These are phyloP conservation scores for Coenobita brevimanus DNA, from an alignment of 1,140 invertebrate genomes.

Conservation along the genomic window DNA sequence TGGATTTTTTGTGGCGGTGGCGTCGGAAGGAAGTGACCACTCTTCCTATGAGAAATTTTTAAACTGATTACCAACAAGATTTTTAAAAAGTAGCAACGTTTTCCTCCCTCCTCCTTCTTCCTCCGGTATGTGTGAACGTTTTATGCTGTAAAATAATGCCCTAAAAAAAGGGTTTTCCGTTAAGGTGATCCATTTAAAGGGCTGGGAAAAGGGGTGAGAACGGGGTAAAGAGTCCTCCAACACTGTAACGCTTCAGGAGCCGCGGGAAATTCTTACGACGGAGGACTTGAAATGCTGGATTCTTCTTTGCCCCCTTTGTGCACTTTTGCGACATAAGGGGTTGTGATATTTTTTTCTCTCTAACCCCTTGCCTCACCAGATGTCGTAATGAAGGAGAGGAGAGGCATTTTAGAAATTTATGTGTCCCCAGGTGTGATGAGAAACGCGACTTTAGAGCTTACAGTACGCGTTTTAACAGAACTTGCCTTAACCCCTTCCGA, in stretches of 20 bases:
- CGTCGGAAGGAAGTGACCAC: constrained; percentile 57
- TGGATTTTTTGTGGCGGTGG: constrained; percentile 18
- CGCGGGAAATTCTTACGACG: constrained; percentile 21
- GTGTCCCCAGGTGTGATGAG: background rate
- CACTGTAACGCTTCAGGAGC: constrained; percentile 27
- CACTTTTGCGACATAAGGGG: constrained; percentile 47
- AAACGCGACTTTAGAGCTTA: background rate
- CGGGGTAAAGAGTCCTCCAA: constrained; percentile 28
- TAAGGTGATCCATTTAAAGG: constrained; percentile 51
- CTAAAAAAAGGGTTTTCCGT: constrained; percentile 37
- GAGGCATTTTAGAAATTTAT: constrained; percentile 35
- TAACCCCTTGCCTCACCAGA: constrained; percentile 20
- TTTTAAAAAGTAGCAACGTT: constrained; percentile 45
- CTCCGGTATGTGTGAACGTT: constrained; percentile 21
- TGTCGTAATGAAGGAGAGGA: constrained; percentile 24
- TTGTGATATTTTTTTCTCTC: constrained; percentile 41
- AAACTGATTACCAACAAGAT: constrained; percentile 56
- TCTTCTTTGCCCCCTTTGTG: constrained; percentile 12
- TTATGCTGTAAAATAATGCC: constrained; percentile 27
- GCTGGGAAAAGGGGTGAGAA: constrained; percentile 12
- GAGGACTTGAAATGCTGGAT: background rate
- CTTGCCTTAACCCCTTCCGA: too few relatives aligned
- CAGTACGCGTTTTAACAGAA: background rate
- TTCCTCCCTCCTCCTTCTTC: background rate
- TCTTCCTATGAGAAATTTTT: constrained; percentile 60